Conservation (phyloP, 2,113 vertebrate genomes). For the Platichthys flesus region DNA sequence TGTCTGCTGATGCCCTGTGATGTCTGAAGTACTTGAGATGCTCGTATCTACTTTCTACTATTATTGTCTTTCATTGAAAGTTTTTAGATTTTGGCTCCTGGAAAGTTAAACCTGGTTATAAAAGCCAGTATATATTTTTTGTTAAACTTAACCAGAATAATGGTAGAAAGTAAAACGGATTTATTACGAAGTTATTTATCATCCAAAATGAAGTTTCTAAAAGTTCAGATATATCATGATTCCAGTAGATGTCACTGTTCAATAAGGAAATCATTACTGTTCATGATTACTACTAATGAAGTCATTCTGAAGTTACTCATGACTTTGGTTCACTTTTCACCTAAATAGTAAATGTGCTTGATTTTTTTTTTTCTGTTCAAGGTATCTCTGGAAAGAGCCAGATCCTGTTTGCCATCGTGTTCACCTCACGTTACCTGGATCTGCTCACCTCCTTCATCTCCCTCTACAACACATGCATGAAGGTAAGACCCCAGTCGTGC, state of each 20-base stretch:
- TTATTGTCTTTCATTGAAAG: too few relatives aligned
- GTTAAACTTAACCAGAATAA: not conserved
- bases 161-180: not conserved
- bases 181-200: too few relatives aligned
- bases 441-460: conserved; percentile 98
- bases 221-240: not conserved
- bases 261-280: not conserved
- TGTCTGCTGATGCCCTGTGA: too few relatives aligned
- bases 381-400: conserved; percentile 99
- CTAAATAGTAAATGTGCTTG: not conserved
- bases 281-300: not conserved
- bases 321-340: not conserved
- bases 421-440: conserved; percentile 98
- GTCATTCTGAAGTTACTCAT: not conserved
- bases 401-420: conserved; percentile 97
- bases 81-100: too few relatives aligned
- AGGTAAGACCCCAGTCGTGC: conserved; percentile 81
- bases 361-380: conserved; percentile 61
- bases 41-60: too few relatives aligned
- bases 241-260: conserved; percentile 62
- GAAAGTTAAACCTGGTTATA: too few relatives aligned
- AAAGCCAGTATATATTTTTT: not conserved
- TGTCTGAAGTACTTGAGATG: too few relatives aligned
- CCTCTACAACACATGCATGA: conserved; percentile 97
- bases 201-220: not conserved